phyloP scores from a whole-genome alignment of 2,113 vertebrate genomes.

The Chelonoidis abingdonii region DNA sequence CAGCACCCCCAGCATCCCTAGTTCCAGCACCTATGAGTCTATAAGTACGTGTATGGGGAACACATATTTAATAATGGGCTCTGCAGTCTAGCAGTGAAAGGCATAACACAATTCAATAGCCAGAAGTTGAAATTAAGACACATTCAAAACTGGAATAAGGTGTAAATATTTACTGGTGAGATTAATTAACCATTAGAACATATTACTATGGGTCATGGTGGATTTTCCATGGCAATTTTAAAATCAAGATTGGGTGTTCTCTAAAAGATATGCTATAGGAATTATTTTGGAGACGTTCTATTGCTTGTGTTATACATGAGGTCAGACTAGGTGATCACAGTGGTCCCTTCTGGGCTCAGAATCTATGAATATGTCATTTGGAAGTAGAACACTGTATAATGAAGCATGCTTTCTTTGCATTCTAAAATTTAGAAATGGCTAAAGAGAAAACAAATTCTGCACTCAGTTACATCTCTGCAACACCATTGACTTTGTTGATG shows the following conservation, averaged over 20 bases:
- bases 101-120: background rate
- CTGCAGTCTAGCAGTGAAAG: background rate
- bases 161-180: background rate
- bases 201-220: background rate
- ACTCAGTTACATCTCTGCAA: background rate
- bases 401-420: background rate
- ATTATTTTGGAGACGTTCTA: background rate
- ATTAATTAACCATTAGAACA: background rate
- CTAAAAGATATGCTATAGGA: background rate
- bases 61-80: background rate
- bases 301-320: background rate
- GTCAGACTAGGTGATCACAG: background rate
- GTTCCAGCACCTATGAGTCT: background rate
- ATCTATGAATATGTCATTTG: background rate
- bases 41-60: background rate
- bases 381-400: background rate
- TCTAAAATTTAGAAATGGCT: conserved; percentile 6
- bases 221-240: background rate
- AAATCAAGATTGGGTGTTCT: background rate
- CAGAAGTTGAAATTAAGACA: background rate
- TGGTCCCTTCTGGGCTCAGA: background rate
- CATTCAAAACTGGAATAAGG: background rate
- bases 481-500: background rate
- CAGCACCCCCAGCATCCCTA: too few species aligned
- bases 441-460: background rate